These are phyloP conservation scores for Melanotaenia pygmaea DNA, from an alignment of 2,797 vertebrate genomes.

Conservation along the genomic window DNA sequence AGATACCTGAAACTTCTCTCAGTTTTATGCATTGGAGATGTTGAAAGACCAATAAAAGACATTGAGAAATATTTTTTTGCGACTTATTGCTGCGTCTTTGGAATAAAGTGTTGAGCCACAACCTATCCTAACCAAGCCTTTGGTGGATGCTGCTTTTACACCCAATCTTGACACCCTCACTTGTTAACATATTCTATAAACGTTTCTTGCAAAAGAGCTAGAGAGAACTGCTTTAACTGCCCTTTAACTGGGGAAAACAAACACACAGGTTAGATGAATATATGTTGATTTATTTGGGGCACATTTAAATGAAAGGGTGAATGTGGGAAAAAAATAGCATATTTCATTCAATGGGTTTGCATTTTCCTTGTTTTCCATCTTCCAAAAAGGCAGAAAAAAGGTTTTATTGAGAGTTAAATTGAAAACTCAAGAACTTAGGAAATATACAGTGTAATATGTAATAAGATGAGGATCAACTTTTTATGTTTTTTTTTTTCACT, in stretches of 20 bases:
- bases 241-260: slow-evolving; percentile 4
- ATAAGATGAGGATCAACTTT: neutral
- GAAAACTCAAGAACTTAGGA: slow-evolving; percentile 24
- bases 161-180: neutral
- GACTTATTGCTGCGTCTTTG: neutral
- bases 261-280: slow-evolving; percentile 37
- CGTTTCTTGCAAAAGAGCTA: neutral
- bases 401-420: slow-evolving; percentile 17
- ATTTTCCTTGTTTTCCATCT: slow-evolving; percentile 48
- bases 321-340: slow-evolving; percentile 28
- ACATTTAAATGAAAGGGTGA: slow-evolving; percentile 70
- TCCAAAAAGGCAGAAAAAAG: slow-evolving; percentile 41
- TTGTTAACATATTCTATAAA: neutral
- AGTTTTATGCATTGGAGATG: neutral
- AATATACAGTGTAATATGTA: slow-evolving; percentile 17
- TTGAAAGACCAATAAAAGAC: neutral
- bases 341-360: slow-evolving; percentile 74
- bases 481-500: slow-evolving; percentile 2
- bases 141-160: neutral
- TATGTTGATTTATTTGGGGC: slow-evolving; percentile 75
- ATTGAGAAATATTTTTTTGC: neutral
- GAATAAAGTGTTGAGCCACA: neutral
- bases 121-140: neutral
- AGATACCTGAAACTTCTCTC: neutral
- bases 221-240: neutral